phyloP scores from a whole-genome alignment of 92 coral and sea anemone genomes.

The Nematostella vectensis region DNA sequence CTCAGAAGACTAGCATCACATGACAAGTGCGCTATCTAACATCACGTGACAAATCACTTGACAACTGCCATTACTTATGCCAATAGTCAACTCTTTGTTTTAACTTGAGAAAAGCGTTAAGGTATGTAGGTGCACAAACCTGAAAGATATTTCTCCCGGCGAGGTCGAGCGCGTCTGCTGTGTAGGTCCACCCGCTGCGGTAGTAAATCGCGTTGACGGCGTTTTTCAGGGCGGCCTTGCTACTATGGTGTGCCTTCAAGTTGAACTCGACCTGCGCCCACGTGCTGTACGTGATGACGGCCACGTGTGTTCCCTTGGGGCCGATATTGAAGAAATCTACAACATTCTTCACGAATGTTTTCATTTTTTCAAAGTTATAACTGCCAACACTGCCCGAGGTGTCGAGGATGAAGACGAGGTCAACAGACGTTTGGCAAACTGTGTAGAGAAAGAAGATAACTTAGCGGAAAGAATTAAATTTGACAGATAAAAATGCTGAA shows the following conservation, averaged over 20 bases:
- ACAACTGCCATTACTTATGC: too few species aligned
- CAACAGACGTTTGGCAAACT: conserved; percentile 98
- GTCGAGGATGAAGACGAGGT: conserved; percentile 81
- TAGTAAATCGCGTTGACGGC: conserved; percentile 53
- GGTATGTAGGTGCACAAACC: too few species aligned
- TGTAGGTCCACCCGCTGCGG: conserved; percentile 68
- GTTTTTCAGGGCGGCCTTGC: conserved; percentile 48
- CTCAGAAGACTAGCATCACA: too few species aligned
- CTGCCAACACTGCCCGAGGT: conserved; percentile 79
- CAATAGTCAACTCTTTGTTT: too few species aligned
- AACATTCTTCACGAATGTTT: conserved; percentile 70
- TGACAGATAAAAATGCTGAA: too few species aligned
- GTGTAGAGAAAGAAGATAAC: conserved; percentile 6
- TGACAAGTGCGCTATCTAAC: too few species aligned
- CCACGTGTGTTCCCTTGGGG: conserved; percentile 67
- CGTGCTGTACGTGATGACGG: conserved; percentile 65
- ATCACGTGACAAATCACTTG: too few species aligned
- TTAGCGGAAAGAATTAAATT: not conserved
- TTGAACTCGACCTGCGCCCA: conserved; percentile 42
- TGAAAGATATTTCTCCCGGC: conserved; percentile 38
- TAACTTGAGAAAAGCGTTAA: too few species aligned
- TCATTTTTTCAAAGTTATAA: conserved; percentile 51
- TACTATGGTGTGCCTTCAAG: conserved; percentile 37
- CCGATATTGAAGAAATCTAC: conserved; percentile 95
- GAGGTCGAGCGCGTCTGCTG: conserved; percentile 67